Evolutionary conservation across 2,888 invertebrate species (phyloP), one percentile per base, ranked within the genome.

Genomic region (Lasioglossum villosulum): DNA sequence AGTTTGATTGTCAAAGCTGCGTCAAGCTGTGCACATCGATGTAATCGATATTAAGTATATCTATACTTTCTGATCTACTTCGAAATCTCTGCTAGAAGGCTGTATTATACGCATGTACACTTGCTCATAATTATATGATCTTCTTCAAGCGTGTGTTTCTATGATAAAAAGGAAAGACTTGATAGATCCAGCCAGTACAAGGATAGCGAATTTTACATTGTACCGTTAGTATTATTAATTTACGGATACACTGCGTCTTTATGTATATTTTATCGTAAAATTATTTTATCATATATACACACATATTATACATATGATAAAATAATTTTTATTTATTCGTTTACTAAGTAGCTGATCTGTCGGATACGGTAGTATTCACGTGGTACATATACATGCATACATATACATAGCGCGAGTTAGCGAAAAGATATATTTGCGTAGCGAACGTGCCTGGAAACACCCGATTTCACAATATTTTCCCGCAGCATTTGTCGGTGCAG

Each of bases 261-360:
- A 75, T n/a, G n/a, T n/a, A n/a, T n/a, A n/a, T n/a, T n/a, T n/a
- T n/a, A n/a, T n/a, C n/a, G n/a, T n/a, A n/a, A n/a, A n/a, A n/a
- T n/a, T n/a, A n/a, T n/a, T n/a, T n/a, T n/a, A n/a, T n/a, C n/a
- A n/a, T n/a, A n/a, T n/a, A n/a, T n/a, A n/a, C n/a, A n/a, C n/a
- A n/a, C n/a, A 63, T 27, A 30, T 30, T 63, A 66, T 34, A 23
- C 34, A 66, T 19, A 66, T 2, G 5, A 4, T 23, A 70, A 23
- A 82, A 79, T 77, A 66, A 63, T 85, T 84, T 78, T 87, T 85
- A 83, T 87, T 88, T 85, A 88, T 88, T 86, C 75, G 79, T 42
- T n/a, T 76, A 81, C 45, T 66, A 5, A 70, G 73, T 81, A 83
- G 75, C 19, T 16, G n/a, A 80, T 42, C 71, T 59, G 30, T 52